phyloP scores from a whole-genome alignment of 1,140 invertebrate species.

The Globodera rostochiensis region DNA sequence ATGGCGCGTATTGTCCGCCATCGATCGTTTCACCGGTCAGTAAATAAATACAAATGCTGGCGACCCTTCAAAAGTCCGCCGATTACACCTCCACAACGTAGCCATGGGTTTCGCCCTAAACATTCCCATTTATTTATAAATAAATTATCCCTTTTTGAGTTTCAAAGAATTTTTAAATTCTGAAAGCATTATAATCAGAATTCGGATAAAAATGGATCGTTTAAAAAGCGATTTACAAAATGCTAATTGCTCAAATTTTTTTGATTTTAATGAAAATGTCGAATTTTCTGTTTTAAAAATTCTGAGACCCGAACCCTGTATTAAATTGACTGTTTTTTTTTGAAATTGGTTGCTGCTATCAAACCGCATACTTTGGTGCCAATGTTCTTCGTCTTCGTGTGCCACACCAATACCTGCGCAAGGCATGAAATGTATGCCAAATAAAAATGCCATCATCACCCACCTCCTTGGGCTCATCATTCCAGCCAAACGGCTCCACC shows the following conservation, averaged over 20 bases:
- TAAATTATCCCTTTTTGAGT: background rate
- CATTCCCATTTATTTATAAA: background rate
- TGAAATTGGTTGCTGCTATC: too few species aligned
- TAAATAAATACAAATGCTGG: background rate
- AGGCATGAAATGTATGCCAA: background rate
- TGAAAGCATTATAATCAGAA: background rate
- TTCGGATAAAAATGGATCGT: too few species aligned
- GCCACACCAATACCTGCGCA: slow-evolving; percentile 32
- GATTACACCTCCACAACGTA: slow-evolving; percentile 32
- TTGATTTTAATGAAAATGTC: too few species aligned
- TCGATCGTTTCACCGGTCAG: background rate
- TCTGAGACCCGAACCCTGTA: too few species aligned
- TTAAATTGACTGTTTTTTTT: background rate
- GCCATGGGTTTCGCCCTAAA: slow-evolving; percentile 23
- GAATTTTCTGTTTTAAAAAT: too few species aligned
- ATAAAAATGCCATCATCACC: background rate
- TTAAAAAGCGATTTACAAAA: too few species aligned
- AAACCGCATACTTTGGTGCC: slow-evolving; percentile 26
- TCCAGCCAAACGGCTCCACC: slow-evolving; percentile 35
- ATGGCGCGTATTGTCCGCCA: background rate
- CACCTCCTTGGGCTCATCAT: slow-evolving; percentile 36
- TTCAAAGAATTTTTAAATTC: background rate
- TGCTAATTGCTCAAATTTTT: too few species aligned
- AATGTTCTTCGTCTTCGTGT: slow-evolving; percentile 42
- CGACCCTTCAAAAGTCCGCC: background rate